Evolutionary conservation across 2,888 invertebrate species (phyloP).

Genomic region (Zhengitettix transpicula): DNA sequence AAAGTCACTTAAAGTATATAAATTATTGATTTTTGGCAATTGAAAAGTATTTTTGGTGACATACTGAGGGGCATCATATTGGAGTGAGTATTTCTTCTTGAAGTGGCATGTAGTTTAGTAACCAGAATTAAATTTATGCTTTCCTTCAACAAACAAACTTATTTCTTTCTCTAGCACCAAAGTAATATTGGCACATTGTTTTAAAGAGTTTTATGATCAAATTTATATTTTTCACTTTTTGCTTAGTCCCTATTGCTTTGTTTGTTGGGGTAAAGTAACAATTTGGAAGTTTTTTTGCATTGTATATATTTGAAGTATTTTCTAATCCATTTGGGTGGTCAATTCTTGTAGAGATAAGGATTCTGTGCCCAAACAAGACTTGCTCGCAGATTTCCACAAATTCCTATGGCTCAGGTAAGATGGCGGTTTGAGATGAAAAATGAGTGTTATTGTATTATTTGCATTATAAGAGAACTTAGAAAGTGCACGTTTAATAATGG

Average conservation of each 20-base stretch:
- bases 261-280: neutral
- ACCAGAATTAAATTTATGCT: too few species aligned
- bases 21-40: too few species aligned
- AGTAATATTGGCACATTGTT: too few species aligned
- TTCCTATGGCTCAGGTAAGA: conserved; percentile 55
- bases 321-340: conserved; percentile 8
- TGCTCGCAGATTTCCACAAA: conserved; percentile 57
- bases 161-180: too few species aligned
- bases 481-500: conserved; percentile 1
- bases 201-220: too few species aligned
- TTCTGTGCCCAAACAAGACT: conserved; percentile 60
- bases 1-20: too few species aligned
- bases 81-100: too few species aligned
- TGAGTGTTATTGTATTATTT: neutral
- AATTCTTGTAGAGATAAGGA: conserved; percentile 46
- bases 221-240: neutral
- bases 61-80: too few species aligned
- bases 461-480: neutral
- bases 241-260: neutral
- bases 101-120: too few species aligned
- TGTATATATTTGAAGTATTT: conserved; percentile 1
- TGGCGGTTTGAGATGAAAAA: neutral
- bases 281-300: neutral
- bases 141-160: too few species aligned
- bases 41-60: too few species aligned